phyloP scores from a whole-genome alignment of 2,888 invertebrate genomes.

The Agonopterix arenella region DNA sequence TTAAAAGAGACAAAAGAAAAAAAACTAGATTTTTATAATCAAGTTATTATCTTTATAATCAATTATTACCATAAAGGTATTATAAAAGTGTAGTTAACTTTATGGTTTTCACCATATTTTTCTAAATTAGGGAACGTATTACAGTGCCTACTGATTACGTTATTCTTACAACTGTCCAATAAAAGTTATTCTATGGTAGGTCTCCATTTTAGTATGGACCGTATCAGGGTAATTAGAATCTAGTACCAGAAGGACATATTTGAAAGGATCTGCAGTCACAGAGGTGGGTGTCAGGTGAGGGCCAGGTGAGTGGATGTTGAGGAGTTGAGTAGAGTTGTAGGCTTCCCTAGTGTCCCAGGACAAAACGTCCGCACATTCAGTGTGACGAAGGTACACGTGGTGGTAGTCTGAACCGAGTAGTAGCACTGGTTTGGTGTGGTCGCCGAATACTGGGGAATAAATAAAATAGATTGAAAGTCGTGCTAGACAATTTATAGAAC shows the following conservation, averaged over 20 bases:
- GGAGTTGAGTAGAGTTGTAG: constrained; percentile 58
- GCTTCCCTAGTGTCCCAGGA: constrained; percentile 72
- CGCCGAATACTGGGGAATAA: constrained; percentile 36
- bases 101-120: too few relatives aligned
- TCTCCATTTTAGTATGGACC: constrained; percentile 56
- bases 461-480: too few relatives aligned
- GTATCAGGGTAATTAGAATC: constrained; percentile 80
- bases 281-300: constrained; percentile 72
- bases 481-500: too few relatives aligned
- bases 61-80: too few relatives aligned
- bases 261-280: constrained; percentile 69
- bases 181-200: constrained; percentile 49
- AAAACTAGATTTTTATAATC: too few relatives aligned
- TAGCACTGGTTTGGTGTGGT: constrained; percentile 36
- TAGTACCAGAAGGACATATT: constrained; percentile 71
- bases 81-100: too few relatives aligned
- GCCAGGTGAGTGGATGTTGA: constrained; percentile 69
- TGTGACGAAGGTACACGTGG: constrained; percentile 67
- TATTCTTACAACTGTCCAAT: constrained; percentile 20
- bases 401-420: constrained; percentile 41
- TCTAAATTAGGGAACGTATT: too few relatives aligned
- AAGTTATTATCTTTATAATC: too few relatives aligned
- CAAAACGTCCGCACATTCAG: constrained; percentile 74
- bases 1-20: too few relatives aligned
- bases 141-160: too few relatives aligned